A percentile compares a stretch with the other conserved stretches of the same genome.
phyloP scores from a whole-genome alignment of 2,113 vertebrate genomes.

The Boleophthalmus pectinirostris region DNA sequence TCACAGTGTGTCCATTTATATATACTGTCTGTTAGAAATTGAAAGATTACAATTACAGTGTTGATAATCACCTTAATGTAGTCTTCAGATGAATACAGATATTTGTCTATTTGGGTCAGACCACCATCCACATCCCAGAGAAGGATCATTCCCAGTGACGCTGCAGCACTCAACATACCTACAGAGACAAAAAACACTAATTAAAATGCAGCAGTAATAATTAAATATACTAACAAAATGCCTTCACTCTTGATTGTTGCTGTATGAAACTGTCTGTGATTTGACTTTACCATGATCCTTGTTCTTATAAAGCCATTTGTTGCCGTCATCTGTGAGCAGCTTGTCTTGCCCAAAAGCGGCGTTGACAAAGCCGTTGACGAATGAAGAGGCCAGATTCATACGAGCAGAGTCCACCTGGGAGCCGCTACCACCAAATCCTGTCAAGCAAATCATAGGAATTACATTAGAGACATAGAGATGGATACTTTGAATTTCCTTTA shows the following conservation, averaged over 20 bases:
- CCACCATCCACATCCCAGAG: conserved; percentile 98
- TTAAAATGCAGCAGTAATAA: not conserved
- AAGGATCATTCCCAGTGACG: conserved; percentile 94
- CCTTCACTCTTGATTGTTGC: not conserved
- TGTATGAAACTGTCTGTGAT: not conserved
- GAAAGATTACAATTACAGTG: not conserved
- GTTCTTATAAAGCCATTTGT: conserved; percentile 99
- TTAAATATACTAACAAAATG: no score
- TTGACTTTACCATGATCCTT: conserved; percentile 90
- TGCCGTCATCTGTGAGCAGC: conserved; percentile 95
- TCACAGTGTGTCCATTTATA: no score
- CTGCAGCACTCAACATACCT: conserved; percentile 98
- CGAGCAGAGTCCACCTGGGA: conserved; percentile 98
- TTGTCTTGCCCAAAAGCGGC: conserved; percentile 98
- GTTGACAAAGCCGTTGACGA: conserved; percentile 97
- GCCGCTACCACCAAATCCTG: conserved; percentile 95
- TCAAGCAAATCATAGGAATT: not conserved
- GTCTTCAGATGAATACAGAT: conserved; percentile 97
- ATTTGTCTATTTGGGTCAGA: conserved; percentile 97
- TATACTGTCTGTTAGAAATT: no score
- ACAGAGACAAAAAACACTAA: conserved; percentile 1
- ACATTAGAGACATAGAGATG: no score
- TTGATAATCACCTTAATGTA: conserved; percentile 89
- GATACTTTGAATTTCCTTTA: no score
- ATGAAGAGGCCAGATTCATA: conserved; percentile 98